Evolutionary conservation across 2,797 vertebrate species (phyloP).

Genomic region (Xyrichtys novacula): DNA sequence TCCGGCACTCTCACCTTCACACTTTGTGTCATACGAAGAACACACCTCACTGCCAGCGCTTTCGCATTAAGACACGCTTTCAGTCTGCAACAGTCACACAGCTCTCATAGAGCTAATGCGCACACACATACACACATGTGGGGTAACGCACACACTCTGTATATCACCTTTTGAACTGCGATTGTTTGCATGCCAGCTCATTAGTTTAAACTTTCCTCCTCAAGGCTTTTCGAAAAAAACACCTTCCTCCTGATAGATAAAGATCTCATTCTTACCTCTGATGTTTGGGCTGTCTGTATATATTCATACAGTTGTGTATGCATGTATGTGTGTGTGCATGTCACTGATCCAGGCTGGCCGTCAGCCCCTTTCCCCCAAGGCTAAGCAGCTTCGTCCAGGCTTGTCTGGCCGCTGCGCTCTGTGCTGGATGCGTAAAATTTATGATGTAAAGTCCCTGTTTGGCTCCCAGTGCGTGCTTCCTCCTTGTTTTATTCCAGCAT

Average conservation of each 20-base stretch:
- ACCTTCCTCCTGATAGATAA: slow-evolving; percentile 49
- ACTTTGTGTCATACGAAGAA: slow-evolving; percentile 42
- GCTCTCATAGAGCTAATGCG: slow-evolving; percentile 5
- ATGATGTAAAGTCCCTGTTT: slow-evolving; percentile 62
- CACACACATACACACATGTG: not conserved
- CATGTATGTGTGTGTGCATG: slow-evolving; percentile 27
- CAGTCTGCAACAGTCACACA: slow-evolving; percentile 48
- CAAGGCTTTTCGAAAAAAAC: slow-evolving; percentile 46
- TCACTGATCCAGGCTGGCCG: slow-evolving; percentile 51
- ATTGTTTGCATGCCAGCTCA: slow-evolving; percentile 68
- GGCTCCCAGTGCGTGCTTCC: slow-evolving; percentile 44
- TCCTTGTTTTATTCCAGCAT: slow-evolving; percentile 55
- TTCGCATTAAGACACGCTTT: slow-evolving; percentile 52
- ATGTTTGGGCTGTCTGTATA: slow-evolving; percentile 42
- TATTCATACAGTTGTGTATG: slow-evolving; percentile 4
- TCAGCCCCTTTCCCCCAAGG: slow-evolving; percentile 55
- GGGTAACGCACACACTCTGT: slow-evolving; percentile 12
- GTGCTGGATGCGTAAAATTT: slow-evolving; percentile 52
- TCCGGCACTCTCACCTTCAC: slow-evolving; percentile 59
- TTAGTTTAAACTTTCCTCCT: slow-evolving; percentile 54
- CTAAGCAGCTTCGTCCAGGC: slow-evolving; percentile 61
- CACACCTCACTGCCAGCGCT: slow-evolving; percentile 27
- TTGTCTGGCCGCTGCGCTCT: slow-evolving; percentile 61
- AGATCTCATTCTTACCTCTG: slow-evolving; percentile 58
- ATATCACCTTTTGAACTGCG: slow-evolving; percentile 51